phyloP scores from a whole-genome alignment of 2,113 vertebrate genomes.

The Silurus glanis region DNA sequence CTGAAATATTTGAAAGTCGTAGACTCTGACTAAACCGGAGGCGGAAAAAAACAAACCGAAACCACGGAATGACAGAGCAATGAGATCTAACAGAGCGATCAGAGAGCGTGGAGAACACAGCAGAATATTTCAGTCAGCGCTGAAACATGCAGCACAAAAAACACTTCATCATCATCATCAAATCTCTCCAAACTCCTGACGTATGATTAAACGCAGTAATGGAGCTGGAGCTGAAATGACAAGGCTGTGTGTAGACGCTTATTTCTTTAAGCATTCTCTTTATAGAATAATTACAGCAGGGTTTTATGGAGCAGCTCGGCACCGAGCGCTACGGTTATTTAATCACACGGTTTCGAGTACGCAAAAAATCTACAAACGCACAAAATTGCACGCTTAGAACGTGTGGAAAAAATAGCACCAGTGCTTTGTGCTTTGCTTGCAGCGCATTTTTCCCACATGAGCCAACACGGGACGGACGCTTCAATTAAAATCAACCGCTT shows the following conservation, averaged over 20 bases:
- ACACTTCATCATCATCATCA: constrained; percentile 1
- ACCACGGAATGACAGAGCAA: constrained; percentile 7
- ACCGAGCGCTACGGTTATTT: constrained; percentile 62
- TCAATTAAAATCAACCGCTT: constrained; percentile 59
- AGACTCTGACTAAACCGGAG: constrained; percentile 21
- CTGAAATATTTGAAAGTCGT: constrained; percentile 20
- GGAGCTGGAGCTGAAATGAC: constrained; percentile 30
- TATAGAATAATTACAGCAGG: constrained; percentile 77
- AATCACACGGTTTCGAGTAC: constrained; percentile 69
- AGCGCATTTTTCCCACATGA: constrained; percentile 48
- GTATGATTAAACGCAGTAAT: constrained; percentile 1
- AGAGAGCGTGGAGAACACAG: neutral
- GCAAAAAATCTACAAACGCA: constrained; percentile 54
- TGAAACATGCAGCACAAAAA: neutral
- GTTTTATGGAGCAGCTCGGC: constrained; percentile 64
- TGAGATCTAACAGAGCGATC: neutral
- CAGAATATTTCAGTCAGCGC: neutral
- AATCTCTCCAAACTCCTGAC: neutral
- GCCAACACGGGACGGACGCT: constrained; percentile 39
- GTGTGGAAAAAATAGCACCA: constrained; percentile 37
- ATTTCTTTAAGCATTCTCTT: constrained; percentile 50
- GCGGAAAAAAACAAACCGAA: neutral
- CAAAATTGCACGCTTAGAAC: constrained; percentile 65
- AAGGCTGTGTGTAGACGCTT: constrained; percentile 53
- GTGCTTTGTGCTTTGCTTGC: constrained; percentile 43